phyloP scores from a whole-genome alignment of 2,888 invertebrate genomes.

The Tenthredo notha region DNA sequence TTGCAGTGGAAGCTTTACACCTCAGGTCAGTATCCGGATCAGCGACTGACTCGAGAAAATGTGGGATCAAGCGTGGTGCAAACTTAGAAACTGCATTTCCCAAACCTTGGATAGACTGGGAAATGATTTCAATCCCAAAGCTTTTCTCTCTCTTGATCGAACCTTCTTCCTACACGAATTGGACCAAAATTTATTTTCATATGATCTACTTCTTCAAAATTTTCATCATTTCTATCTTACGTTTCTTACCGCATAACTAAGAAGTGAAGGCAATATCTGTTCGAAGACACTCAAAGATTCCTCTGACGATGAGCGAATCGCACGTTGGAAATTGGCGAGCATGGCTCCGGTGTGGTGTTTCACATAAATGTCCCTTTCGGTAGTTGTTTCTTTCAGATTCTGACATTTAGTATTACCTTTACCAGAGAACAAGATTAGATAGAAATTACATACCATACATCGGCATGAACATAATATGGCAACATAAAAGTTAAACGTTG shows the following conservation, averaged over 20 bases:
- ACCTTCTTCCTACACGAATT: background rate
- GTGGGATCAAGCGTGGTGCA: background rate
- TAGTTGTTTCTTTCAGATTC: slow-evolving; percentile 7
- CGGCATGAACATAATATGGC: background rate
- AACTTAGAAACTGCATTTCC: background rate
- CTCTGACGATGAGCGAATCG: background rate
- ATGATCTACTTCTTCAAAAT: background rate
- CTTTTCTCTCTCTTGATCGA: background rate
- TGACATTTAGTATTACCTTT: background rate
- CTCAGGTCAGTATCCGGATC: background rate
- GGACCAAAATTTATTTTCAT: background rate
- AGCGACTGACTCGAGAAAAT: background rate
- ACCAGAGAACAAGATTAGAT: background rate
- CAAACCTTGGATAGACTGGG: background rate
- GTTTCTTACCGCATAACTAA: background rate
- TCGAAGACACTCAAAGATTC: background rate
- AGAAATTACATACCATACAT: background rate
- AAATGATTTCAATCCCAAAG: slow-evolving; percentile 1
- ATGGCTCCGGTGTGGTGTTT: background rate
- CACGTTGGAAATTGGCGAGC: background rate
- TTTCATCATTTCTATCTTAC: background rate
- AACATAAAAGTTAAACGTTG: background rate
- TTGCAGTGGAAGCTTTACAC: background rate
- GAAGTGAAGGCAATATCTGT: background rate
- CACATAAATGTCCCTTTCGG: background rate